Percentiles rank a stretch among this genome's conserved stretches.
phyloP scores from a whole-genome alignment of 2,797 vertebrate genomes.

The Valencia hispanica region DNA sequence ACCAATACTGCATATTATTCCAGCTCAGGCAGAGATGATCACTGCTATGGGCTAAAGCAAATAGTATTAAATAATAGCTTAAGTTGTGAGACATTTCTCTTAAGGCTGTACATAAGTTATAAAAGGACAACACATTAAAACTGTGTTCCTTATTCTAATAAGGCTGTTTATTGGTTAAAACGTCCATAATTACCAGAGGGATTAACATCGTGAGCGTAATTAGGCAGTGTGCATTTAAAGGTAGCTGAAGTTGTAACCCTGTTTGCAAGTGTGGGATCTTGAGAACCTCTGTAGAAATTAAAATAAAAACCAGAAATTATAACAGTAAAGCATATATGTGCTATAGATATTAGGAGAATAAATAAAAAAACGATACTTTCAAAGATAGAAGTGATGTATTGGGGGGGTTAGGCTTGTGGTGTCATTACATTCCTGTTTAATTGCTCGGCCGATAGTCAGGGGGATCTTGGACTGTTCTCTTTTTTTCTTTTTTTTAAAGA shows the following conservation, averaged over 20 bases:
- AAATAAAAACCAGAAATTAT: neutral
- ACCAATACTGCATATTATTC: neutral
- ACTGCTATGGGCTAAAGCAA: neutral
- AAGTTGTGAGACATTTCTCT: neutral
- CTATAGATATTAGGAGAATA: neutral
- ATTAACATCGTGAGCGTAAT: neutral
- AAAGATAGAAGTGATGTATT: neutral
- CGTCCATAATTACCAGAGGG: neutral
- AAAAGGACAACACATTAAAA: neutral
- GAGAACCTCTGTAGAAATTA: neutral
- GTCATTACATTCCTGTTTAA: neutral
- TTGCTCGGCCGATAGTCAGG: neutral
- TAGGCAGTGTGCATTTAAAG: neutral
- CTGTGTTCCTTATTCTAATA: neutral
- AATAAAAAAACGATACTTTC: neutral
- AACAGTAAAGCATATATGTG: neutral
- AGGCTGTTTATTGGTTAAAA: neutral
- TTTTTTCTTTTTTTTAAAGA: neutral
- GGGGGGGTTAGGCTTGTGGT: neutral
- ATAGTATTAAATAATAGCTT: neutral
- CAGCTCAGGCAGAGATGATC: constrained; percentile 16
- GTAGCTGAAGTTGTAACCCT: neutral
- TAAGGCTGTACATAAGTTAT: neutral
- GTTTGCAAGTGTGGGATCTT: no score
- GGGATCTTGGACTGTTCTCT: neutral